Conservation (phyloP, 2,888 invertebrate species). For the Anthrax anthrax region DNA sequence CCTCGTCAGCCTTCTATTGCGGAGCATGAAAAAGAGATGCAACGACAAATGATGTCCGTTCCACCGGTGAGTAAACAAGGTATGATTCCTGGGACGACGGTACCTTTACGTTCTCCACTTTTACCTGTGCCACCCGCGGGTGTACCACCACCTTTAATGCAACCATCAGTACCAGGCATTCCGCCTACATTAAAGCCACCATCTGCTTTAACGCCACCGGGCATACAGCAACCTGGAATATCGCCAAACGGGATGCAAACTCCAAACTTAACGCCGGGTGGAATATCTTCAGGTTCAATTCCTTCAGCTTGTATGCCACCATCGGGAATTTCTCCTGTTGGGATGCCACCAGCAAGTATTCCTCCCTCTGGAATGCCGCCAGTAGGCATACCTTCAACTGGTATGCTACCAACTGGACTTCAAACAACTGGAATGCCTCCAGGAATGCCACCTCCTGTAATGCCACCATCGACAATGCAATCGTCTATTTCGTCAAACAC, state of each 20-base stretch:
- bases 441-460: slow-evolving; percentile 2
- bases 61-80: slow-evolving; percentile 12
- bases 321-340: slow-evolving; percentile 6
- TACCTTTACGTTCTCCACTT: slow-evolving; percentile 5
- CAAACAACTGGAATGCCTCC: slow-evolving; percentile 24
- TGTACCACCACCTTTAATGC: slow-evolving; percentile 4
- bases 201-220: slow-evolving; percentile 5
- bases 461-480: neutral
- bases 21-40: slow-evolving; percentile 21
- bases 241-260: no score
- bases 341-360: slow-evolving; percentile 4
- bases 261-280: slow-evolving; percentile 21
- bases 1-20: slow-evolving; percentile 9
- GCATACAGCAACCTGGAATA: neutral
- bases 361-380: slow-evolving; percentile 10
- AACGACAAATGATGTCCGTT: slow-evolving; percentile 21
- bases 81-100: neutral
- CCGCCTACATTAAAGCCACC: slow-evolving; percentile 10
- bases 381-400: slow-evolving; percentile 6
- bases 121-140: slow-evolving; percentile 10
- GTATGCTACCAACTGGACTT: neutral
- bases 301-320: slow-evolving; percentile 4
- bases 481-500: neutral
- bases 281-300: neutral
- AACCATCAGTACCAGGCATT: slow-evolving; percentile 5